Base-by-base conservation (phyloP, 2,888 invertebrate genomes). In the Exocentrus adspersus region DNA sequence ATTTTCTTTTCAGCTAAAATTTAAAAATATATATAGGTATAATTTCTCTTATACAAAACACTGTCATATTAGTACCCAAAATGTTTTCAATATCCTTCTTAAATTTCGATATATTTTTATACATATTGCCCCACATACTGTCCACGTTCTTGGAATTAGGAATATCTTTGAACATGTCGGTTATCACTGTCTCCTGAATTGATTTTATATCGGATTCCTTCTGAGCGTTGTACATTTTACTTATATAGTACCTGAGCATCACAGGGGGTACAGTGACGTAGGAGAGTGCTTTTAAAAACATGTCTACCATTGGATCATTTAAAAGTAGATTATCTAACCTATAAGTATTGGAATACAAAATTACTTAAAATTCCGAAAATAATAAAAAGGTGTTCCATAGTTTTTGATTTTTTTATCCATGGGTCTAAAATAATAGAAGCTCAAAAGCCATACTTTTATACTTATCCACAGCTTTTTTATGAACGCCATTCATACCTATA, bases 231-330 rank as follows among this genome's bases (percentile, higher is more conserved):
- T 62, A 41, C 30, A 83, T 69, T 67, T 79, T 79, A 0, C 67
- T 62, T 1, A 85, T 46, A 67, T 84, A 76, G 69, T 84, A 78
- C 2, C 65, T 65, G 5, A 86, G 70, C 30, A 81, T 79, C 10
- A 78, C 69, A 54, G 79, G 79, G 4, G 86, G 86, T n/a, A 84
- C 77, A 24, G 79, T 82, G 1, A 87, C 79, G 58, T 79, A 83
- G 5, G 83, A 78, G 64, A 87, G 74, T 3, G 85, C 85, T 64
- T 75, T 72, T 9, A 86, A 68, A 58, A 87, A 84, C 19, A 69
- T 78, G 54, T 83, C 79, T 0, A 83, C 71, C 9, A 79, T 72
- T 7, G 70, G 70, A 63, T 81, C 78, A 67, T 42, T 72, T 28
- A 70, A 68, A 28, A 76, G 79, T 63, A 79, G 77, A 63, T 60